phyloP scores from a whole-genome alignment of 64 coral and sea anemone species.

The Porites australiensis region DNA sequence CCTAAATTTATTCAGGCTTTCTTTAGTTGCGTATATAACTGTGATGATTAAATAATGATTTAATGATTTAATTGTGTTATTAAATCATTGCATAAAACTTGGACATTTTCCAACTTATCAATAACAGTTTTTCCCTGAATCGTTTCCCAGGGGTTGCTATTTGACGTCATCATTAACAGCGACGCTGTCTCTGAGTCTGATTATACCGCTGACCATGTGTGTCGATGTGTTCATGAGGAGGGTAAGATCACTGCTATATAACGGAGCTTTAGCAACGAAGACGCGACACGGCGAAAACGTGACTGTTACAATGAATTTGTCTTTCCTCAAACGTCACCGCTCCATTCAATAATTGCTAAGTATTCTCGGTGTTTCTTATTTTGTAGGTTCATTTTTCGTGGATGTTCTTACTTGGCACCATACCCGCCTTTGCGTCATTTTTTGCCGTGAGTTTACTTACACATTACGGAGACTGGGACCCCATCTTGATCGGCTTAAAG shows the following conservation, averaged over 20 bases:
- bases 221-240: constrained; percentile 85
- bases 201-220: constrained; percentile 93
- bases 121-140: background rate
- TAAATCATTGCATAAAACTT: too few relatives aligned
- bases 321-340: too few relatives aligned
- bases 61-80: too few relatives aligned
- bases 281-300: too few relatives aligned
- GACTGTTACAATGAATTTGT: background rate
- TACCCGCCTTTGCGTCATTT: constrained; percentile 90
- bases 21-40: too few relatives aligned
- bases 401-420: constrained; percentile 88
- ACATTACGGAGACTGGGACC: constrained; percentile 97
- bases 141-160: constrained; percentile 90
- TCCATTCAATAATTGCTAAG: too few relatives aligned
- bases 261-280: background rate
- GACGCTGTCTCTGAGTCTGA: constrained; percentile 83
- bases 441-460: constrained; percentile 88
- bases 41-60: too few relatives aligned
- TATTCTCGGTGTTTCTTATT: background rate
- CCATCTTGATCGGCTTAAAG: constrained; percentile 68
- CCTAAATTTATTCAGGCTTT: too few relatives aligned
- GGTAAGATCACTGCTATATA: constrained; percentile 55
- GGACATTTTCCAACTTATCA: background rate
- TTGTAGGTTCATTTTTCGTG: constrained; percentile 85
- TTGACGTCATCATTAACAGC: constrained; percentile 94